A percentile compares a stretch with the other conserved stretches of the same genome.
Conservation (phyloP, 2,797 vertebrate species). For the Cryptoblepharus egeriae region DNA sequence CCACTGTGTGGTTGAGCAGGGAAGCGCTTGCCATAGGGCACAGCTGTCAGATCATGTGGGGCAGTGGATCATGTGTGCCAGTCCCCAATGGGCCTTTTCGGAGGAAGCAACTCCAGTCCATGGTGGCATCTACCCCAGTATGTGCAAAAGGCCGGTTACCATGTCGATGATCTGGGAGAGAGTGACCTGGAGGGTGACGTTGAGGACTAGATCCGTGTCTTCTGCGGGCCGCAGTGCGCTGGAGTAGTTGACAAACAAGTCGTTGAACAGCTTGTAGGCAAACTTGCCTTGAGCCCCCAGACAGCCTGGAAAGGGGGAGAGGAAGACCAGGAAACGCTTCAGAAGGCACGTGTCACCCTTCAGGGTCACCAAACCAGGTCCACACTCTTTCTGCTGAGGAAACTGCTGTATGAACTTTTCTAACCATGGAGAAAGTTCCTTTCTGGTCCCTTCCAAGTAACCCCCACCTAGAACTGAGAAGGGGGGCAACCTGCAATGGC, state of each 20-base stretch:
- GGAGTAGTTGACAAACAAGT: constrained; percentile 89
- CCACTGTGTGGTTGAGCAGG: background rate
- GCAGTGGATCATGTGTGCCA: background rate
- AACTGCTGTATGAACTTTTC: no score
- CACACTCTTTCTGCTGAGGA: no score
- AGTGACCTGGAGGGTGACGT: constrained; percentile 90
- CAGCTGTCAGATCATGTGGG: background rate
- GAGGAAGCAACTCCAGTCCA: background rate
- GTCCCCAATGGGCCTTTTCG: background rate
- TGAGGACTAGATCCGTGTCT: constrained; percentile 87
- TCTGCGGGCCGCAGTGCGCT: constrained; percentile 87
- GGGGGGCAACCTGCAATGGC: no score
- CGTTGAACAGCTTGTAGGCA: constrained; percentile 85
- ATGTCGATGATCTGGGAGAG: constrained; percentile 94
- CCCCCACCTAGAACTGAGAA: no score
- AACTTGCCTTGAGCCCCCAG: constrained; percentile 81
- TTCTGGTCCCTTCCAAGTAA: no score
- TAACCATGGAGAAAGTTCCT: no score
- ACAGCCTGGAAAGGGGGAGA: constrained; percentile 72
- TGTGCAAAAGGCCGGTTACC: constrained; percentile 70
- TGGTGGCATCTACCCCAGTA: no score
- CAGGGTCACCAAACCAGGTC: no score
- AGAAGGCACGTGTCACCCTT: background rate
- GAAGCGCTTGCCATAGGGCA: background rate
- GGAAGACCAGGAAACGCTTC: background rate